Conservation (phyloP, 2,888 invertebrate species). For the Apamea anceps region DNA sequence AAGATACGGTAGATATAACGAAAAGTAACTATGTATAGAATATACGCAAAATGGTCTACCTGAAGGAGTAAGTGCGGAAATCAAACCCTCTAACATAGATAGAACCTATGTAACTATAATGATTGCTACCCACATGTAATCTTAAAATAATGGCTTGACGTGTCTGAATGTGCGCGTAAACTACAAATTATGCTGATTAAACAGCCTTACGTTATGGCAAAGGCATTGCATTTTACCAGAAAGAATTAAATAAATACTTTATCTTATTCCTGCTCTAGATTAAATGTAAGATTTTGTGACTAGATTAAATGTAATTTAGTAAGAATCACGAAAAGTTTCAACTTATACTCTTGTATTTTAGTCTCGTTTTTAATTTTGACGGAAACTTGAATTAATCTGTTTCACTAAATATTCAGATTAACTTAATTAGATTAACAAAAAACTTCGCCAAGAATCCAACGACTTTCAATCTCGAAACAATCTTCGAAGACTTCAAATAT, state of each 20-base stretch:
- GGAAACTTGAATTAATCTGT: constrained; percentile 31
- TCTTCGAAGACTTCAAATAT: constrained; percentile 47
- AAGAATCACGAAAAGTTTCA: constrained; percentile 5
- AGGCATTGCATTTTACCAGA: neutral
- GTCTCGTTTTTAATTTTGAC: constrained; percentile 7
- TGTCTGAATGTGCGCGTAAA: neutral
- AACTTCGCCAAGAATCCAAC: constrained; percentile 36
- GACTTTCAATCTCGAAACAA: constrained; percentile 48
- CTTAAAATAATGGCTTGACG: constrained; percentile 4
- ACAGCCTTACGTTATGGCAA: neutral
- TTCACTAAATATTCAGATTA: constrained; percentile 42
- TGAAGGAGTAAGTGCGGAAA: neutral
- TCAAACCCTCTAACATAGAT: neutral
- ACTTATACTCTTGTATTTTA: neutral
- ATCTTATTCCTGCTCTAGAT: neutral
- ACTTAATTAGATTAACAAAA: constrained; percentile 51
- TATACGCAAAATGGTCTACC: neutral
- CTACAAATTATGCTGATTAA: neutral
- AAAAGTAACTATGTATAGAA: neutral
- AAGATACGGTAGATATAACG: neutral
- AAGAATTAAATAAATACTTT: neutral
- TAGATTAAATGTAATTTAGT: constrained; percentile 12
- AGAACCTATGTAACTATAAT: constrained; percentile 1
- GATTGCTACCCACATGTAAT: neutral
- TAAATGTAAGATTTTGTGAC: neutral